Conservation (phyloP, 2,888 invertebrate genomes). For the Anorthoa munda region DNA sequence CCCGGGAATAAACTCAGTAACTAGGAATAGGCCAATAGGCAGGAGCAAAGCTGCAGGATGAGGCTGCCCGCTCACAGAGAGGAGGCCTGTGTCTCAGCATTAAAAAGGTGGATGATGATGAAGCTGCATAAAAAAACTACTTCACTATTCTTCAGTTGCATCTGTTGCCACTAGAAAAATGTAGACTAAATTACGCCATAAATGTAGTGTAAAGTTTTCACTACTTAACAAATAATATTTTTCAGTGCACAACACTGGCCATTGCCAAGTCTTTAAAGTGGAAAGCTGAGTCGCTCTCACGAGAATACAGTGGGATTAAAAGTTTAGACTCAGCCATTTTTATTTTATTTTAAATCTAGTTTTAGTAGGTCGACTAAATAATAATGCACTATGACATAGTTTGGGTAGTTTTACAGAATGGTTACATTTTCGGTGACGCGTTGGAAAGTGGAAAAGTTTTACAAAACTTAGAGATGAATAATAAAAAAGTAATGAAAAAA, state of each 20-base stretch:
- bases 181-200: background rate
- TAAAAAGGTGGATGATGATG: no score
- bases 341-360: background rate
- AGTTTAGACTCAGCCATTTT: background rate
- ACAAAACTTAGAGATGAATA: no score
- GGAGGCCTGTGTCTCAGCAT: no score
- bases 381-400: background rate
- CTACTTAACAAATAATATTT: background rate
- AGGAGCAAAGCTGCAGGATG: no score
- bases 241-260: slow-evolving; percentile 1
- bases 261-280: slow-evolving; percentile 20
- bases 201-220: background rate
- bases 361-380: slow-evolving; percentile 7
- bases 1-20: no score
- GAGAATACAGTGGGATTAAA: slow-evolving; percentile 8
- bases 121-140: no score
- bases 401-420: background rate
- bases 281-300: slow-evolving; percentile 1
- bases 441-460: no score
- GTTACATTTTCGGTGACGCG: background rate
- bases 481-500: no score
- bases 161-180: background rate
- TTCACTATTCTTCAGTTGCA: no score
- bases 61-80: no score
- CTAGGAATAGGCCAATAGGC: no score